Evolutionary conservation across 2,888 invertebrate species (phyloP), one percentile per base, ranked within the genome.

Genomic region (Lamellibrachia satsuma): DNA sequence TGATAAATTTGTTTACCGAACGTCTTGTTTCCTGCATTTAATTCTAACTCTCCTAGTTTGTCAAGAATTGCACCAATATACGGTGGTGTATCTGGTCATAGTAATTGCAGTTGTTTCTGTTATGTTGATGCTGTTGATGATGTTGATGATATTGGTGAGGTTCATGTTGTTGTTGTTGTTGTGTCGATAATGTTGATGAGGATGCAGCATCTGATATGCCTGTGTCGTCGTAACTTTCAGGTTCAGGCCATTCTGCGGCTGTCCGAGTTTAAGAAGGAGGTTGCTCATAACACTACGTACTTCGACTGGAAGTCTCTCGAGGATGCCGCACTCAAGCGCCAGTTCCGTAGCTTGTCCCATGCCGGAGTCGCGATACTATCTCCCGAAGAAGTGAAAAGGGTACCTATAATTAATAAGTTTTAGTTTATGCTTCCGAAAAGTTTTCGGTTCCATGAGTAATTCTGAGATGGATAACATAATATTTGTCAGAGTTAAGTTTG

Each of bases 281-380:
- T 91, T 9, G 91, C 57, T 39, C 4, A 52, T 15, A 39, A n/a
- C 52, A 91, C 91, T 11, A 91, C 52, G 27, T n/a, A 91, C 52
- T 91, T 52, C 55, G 57, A 91, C 57, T 91, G 91, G 91, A 52
- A 91, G n/a, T 55, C 52, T 52, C 39, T 91, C 9, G 52, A 91
- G 57, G 91, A 91, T n/a, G 52, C 15, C 3, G 39, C 11, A 9
- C 39, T 91, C 52, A 51, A 52, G n/a, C 52, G 91, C 52, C 91
- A 91, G n/a, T 91, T 91, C n/a, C 11, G 9, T 15, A 22, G 4
- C 91, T 57, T 91, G 55, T 91, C 91, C 52, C 9, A 91, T 52
- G 39, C 52, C 57, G 91, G 91, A 0, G 4, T 91, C 7, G 52
- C 91, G 11, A 55, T 91, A 9, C 51, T 91, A 22, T 39, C 55